phyloP scores from a whole-genome alignment of 2,888 invertebrate species.

The Gastrophysa polygoni region DNA sequence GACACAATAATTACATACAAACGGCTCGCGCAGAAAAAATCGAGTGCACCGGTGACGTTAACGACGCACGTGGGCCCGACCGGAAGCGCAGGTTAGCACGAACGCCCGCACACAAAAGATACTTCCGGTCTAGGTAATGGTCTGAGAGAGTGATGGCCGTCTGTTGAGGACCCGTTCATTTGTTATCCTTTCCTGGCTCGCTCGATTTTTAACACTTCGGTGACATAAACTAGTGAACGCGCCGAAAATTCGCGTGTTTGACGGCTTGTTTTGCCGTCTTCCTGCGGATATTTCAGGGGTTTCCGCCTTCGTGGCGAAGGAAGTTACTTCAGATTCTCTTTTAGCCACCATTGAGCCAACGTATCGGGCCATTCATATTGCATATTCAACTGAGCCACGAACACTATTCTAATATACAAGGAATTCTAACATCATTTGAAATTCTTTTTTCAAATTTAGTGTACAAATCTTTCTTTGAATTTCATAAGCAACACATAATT shows the following conservation, averaged over 20 bases:
- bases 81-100: constrained; percentile 58
- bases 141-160: constrained; percentile 54
- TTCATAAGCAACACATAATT: too few relatives aligned
- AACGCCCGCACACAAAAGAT: constrained; percentile 57
- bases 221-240: constrained; percentile 21
- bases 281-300: background rate
- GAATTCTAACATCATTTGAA: too few relatives aligned
- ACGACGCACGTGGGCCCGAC: constrained; percentile 49
- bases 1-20: constrained; percentile 52
- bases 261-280: background rate
- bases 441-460: too few relatives aligned
- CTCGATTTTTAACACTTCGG: constrained; percentile 37
- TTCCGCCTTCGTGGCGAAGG: too few relatives aligned
- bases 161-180: constrained; percentile 47
- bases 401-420: too few relatives aligned
- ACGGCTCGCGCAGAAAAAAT: constrained; percentile 49
- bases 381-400: too few relatives aligned
- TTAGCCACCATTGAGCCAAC: too few relatives aligned
- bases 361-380: too few relatives aligned
- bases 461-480: too few relatives aligned
- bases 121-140: constrained; percentile 57
- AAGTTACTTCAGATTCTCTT: too few relatives aligned
- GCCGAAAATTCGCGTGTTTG: constrained; percentile 22
- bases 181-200: constrained; percentile 37
- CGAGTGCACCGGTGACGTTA: constrained; percentile 36